phyloP scores from a whole-genome alignment of 2,888 invertebrate species.

The Heliconius ismenius region DNA sequence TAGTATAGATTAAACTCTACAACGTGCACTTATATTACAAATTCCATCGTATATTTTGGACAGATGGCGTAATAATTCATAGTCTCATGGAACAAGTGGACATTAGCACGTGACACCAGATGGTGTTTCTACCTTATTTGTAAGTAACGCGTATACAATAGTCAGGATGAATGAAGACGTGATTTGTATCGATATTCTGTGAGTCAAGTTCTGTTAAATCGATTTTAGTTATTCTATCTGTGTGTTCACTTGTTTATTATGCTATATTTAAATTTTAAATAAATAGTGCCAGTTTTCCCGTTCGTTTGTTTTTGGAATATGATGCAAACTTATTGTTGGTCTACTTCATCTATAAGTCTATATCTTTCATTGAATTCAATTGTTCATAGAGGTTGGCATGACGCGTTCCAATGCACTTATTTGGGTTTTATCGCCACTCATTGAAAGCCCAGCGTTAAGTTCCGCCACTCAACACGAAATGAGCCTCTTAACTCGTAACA shows the following conservation, averaged over 20 bases:
- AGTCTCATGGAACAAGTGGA: constrained; percentile 63
- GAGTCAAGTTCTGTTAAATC: constrained; percentile 11
- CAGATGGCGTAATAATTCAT: constrained; percentile 56
- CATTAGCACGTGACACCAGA: constrained; percentile 63
- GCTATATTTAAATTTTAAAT: background rate
- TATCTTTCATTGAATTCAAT: no score
- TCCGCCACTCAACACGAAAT: background rate
- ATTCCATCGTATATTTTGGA: constrained; percentile 44
- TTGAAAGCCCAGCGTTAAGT: background rate
- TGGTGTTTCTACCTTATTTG: constrained; percentile 59
- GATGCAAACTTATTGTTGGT: background rate
- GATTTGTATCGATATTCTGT: constrained; percentile 41
- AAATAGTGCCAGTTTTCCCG: background rate
- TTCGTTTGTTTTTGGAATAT: background rate
- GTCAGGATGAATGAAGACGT: constrained; percentile 56
- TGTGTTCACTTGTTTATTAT: background rate
- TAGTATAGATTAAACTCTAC: constrained; percentile 57
- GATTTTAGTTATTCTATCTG: background rate
- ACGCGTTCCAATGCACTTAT: background rate
- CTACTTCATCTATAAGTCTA: no score
- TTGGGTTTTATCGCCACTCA: no score
- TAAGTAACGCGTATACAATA: constrained; percentile 47
- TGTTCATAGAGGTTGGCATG: background rate
- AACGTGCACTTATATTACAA: constrained; percentile 43
- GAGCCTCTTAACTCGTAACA: background rate